Conservation (phyloP, 2,888 invertebrate species). For the Germaria angustata region DNA sequence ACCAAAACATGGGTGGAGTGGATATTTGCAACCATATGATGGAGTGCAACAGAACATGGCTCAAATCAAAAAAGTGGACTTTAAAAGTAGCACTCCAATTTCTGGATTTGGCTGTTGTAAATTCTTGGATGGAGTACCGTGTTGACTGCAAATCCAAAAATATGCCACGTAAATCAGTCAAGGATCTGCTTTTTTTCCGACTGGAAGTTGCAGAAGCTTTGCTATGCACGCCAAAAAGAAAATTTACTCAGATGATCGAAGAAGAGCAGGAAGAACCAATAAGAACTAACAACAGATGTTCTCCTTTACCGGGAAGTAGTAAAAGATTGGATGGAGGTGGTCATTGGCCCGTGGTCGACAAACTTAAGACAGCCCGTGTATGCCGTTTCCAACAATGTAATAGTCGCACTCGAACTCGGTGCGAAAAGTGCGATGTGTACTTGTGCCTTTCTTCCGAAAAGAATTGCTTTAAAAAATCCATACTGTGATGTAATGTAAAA, state of each 20-base stretch:
- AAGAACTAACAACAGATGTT: slow-evolving; percentile 4
- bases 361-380: neutral
- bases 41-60: slow-evolving; percentile 30
- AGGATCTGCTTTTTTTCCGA: neutral
- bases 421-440: slow-evolving; percentile 5
- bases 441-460: neutral
- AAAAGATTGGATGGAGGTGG: slow-evolving; percentile 36
- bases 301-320: slow-evolving; percentile 42
- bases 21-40: too few species aligned
- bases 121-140: slow-evolving; percentile 36
- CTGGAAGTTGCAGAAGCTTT: slow-evolving; percentile 24
- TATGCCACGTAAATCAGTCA: too few species aligned
- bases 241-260: slow-evolving; percentile 6
- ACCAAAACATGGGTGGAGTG: too few species aligned
- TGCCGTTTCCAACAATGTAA: slow-evolving; percentile 33
- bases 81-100: neutral
- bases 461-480: too few species aligned
- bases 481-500: too few species aligned
- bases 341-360: slow-evolving; percentile 30
- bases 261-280: slow-evolving; percentile 3
- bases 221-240: slow-evolving; percentile 18
- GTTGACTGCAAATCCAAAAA: slow-evolving; percentile 9
- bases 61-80: slow-evolving; percentile 1
- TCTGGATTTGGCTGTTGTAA: slow-evolving; percentile 16
- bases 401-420: slow-evolving; percentile 32